A percentile compares a stretch with the other conserved stretches of the same genome.
These are phyloP conservation scores for Pseudopleuronectes americanus DNA, from an alignment of 2,797 vertebrate genomes.

Conservation along the genomic window DNA sequence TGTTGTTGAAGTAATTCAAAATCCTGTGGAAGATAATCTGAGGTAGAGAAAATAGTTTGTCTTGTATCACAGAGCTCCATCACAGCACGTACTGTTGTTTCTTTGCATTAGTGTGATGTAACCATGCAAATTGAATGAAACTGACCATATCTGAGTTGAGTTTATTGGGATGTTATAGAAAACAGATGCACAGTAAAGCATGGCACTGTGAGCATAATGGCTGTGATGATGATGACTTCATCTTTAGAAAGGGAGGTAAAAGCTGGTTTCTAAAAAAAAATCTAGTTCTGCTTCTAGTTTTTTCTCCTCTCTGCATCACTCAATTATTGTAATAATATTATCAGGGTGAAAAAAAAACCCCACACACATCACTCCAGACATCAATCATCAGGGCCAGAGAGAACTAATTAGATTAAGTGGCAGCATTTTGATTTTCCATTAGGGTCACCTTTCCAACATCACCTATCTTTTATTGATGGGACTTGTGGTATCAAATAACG, in stretches of 20 bases:
- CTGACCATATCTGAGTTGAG: background rate
- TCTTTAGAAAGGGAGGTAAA: background rate
- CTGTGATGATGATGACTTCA: background rate
- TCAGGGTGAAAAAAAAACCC: slow-evolving; percentile 29
- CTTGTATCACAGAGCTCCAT: background rate
- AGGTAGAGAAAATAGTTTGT: background rate
- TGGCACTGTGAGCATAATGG: background rate
- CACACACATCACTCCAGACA: slow-evolving; percentile 34
- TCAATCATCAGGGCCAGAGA: slow-evolving; percentile 51
- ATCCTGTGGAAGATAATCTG: background rate
- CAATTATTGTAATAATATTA: slow-evolving; percentile 13
- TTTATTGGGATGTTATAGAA: slow-evolving; percentile 4
- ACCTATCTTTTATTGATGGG: slow-evolving; percentile 40
- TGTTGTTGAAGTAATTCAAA: too few species aligned
- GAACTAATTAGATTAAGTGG: slow-evolving; percentile 45
- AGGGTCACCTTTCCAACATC: slow-evolving; percentile 46
- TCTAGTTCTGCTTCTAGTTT: background rate
- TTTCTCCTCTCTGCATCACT: background rate
- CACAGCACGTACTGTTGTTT: background rate
- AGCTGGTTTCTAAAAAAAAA: background rate
- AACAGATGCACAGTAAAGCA: slow-evolving; percentile 9
- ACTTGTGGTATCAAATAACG: slow-evolving; percentile 37
- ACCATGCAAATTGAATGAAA: slow-evolving; percentile 17
- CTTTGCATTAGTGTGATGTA: slow-evolving; percentile 11
- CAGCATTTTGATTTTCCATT: slow-evolving; percentile 64